Base-by-base conservation (phyloP, 2,113 vertebrate species). In the Willisornis vidua region DNA sequence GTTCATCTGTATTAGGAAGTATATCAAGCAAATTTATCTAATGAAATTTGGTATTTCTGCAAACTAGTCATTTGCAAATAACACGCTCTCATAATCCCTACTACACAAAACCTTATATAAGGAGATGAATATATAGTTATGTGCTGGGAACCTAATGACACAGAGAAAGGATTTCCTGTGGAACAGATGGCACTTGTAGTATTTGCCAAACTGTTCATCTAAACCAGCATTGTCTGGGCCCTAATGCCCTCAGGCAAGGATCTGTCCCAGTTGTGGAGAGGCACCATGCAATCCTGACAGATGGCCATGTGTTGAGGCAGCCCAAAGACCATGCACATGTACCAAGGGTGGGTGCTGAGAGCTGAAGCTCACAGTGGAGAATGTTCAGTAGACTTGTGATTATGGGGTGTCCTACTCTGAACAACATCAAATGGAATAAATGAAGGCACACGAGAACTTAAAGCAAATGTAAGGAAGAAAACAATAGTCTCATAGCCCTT, bases 211-310 rank as follows among this genome's bases (percentile, higher is more conserved):
- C 87, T 78, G 63, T 73, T 94, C 81, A 39, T 95, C 94, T 92
- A 77, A 96, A 96, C 96, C 92, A 96, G 86, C 94, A 96, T 96
- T 96, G 96, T 96, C 92, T 96, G 94, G 90, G 87, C 61, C 72
- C 83, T 94, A 88, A 93, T 90, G 80, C 94, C 94, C 96, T 75
- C 93, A 9, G 96, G 96, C 96, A 90, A 96, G 88, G 93, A 55
- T 16, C 96, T 90, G 90, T 90, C 92, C 94, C 96, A 93, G 65
- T 96, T 97, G 93, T 87, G 90, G 88, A 71, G 88, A 85, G 92
- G 85, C 92, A 93, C 92, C 93, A 70, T 54, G 85, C 92, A 89
- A 31, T 90, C 61, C 52, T 37, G 80, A 89, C 96, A 97, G 96
- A 97, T 96, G 96, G 96, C 26, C 79, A 6, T 85, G 93, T 84